phyloP scores from a whole-genome alignment of 2,797 vertebrate genomes.

The Acipenser ruthenus region DNA sequence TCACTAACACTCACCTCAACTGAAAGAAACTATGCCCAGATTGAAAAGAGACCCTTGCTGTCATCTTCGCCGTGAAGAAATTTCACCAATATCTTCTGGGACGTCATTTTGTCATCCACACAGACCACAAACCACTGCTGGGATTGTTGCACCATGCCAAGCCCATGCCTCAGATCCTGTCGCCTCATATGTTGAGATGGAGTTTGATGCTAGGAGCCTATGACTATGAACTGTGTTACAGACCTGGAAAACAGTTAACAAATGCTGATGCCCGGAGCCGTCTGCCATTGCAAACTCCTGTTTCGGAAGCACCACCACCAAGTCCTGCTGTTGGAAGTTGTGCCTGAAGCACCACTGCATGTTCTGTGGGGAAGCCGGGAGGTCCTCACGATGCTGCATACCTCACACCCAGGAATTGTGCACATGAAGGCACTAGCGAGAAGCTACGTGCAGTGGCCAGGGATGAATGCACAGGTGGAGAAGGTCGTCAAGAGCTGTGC shows the following conservation, averaged over 20 bases:
- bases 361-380: neutral
- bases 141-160: neutral
- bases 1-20: neutral
- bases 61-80: neutral
- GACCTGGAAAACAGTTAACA: neutral
- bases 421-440: neutral
- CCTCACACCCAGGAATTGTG: constrained; percentile 1
- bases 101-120: neutral
- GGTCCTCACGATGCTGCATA: neutral
- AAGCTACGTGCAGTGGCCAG: too few species aligned
- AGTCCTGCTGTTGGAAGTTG: neutral
- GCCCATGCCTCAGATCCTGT: neutral
- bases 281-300: too few species aligned
- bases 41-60: neutral
- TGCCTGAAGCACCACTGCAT: neutral
- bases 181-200: neutral
- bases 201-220: neutral
- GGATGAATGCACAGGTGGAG: too few species aligned
- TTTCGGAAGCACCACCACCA: too few species aligned
- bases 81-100: neutral
- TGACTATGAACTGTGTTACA: neutral
- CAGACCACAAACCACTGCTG: neutral
- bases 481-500: neutral
- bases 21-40: neutral
- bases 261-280: neutral